Base-by-base conservation (phyloP, 2,113 vertebrate species). In the Corythoichthys intestinalis region DNA sequence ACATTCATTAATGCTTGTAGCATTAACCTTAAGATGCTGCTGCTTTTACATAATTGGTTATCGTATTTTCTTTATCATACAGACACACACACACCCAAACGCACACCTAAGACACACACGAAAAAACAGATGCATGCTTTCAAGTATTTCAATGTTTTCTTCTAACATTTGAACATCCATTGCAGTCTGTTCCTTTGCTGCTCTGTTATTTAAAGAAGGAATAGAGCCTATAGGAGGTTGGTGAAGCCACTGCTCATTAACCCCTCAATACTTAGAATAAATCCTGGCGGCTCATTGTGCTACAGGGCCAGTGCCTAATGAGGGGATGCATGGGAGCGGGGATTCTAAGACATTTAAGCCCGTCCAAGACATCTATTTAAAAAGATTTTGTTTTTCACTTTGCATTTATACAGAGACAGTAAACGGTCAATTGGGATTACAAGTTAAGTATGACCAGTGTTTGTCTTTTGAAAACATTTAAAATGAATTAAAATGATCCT, bases 171-270 rank as follows among this genome's bases (percentile, higher is more conserved):
- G 34, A 14, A 37, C 35, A 37, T 15, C 2, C 56, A 6, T 14
- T 15, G 53, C 28, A 4, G 20, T 5, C 20, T 53, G 11, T 15
- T 63, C 64, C 58, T 50, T 62, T 67, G 91, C 92, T 89, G 91
- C 91, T 86, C 91, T 93, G 96, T 95, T 94, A 93, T 94, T 92
- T 93, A 60, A 72, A 81, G 90, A 90, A 94, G 93, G 92, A 94
- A 91, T 83, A 90, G 90, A 94, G 94, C 93, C 92, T 93, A 92
- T 93, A 92, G 89, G 92, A 89, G 67, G 48, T 65, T 63, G 47
- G 82, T 80, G 94, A 93, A 94, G 93, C 93, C 94, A 91, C 93
- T 94, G 93, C 94, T 98, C 95, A 96, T 98, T 98, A 98, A 98
- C 95, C 95, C 93, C 93, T 93, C 94, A 93, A 93, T 93, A 92